A percentile compares a stretch with the other conserved stretches of the same genome.
Evolutionary conservation across 1,140 invertebrate species (phyloP).

Genomic region (Bursaphelenchus mucronatus): DNA sequence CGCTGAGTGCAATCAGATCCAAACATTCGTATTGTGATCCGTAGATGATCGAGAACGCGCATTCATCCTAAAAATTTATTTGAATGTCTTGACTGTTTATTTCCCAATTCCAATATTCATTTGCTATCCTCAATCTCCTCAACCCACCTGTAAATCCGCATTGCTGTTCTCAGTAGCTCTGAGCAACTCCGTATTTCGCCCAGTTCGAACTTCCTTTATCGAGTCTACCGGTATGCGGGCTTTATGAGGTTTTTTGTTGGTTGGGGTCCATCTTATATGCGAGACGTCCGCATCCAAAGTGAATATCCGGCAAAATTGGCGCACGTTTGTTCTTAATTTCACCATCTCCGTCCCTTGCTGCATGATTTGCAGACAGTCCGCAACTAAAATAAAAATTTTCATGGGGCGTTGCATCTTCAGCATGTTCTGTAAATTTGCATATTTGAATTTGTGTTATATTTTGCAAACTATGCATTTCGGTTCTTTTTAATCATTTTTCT

Average conservation of each 20-base stretch:
- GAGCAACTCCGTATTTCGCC: conserved; percentile 67
- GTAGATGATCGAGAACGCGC: conserved; percentile 69
- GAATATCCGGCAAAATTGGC: conserved; percentile 68
- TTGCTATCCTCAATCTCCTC: not conserved
- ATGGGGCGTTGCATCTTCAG: conserved; percentile 18
- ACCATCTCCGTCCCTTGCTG: conserved; percentile 67
- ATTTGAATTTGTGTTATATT: not conserved
- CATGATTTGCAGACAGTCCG: conserved; percentile 68
- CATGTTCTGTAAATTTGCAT: not conserved
- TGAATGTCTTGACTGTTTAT: not conserved
- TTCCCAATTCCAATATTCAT: conserved; percentile 3
- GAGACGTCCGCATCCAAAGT: conserved; percentile 66
- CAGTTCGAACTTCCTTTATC: conserved; percentile 67
- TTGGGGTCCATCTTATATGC: conserved; percentile 68
- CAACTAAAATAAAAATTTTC: conserved; percentile 62
- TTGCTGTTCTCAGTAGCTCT: conserved; percentile 65
- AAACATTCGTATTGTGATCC: conserved; percentile 68
- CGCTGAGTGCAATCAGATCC: conserved; percentile 67
- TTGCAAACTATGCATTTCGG: not conserved
- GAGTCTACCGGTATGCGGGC: conserved; percentile 66
- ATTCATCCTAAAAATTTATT: conserved; percentile 64
- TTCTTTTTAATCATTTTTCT: not conserved
- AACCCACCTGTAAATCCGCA: conserved; percentile 61
- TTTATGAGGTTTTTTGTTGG: conserved; percentile 69
- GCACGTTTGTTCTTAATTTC: conserved; percentile 67